Evolutionary conservation across 2,113 vertebrate species (phyloP), one percentile per base, ranked within the genome.

Genomic region (Arizona elegans): DNA sequence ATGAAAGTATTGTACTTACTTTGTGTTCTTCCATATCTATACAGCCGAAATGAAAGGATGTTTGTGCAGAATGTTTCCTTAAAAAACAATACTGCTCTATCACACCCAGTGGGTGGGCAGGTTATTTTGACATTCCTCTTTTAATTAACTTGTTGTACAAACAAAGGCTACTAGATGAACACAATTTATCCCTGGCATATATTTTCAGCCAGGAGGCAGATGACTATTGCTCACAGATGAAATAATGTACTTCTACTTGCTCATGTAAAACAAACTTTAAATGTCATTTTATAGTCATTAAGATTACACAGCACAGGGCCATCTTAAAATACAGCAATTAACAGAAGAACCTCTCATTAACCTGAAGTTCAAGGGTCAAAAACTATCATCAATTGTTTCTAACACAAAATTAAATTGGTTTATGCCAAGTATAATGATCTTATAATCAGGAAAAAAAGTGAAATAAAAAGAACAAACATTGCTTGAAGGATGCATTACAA

Each of bases 251-350:
- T 95, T 97, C 94, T 96, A 96, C 95, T 97, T 97, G 95, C 92
- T 96, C 95, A 95, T 96, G 96, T 97, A 98, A 97, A 98, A 97
- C 96, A 97, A 98, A 98, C 95, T 97, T 98, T 97, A 97, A 97
- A 97, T 97, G 95, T 95, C 94, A 96, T 96, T 97, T 97, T 97
- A 96, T 87, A 96, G 94, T 24, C 11, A 96, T 97, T 96, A 97
- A 96, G 93, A 97, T 97, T 97, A 94, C 94, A 96, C 56, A 96
- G 93, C 56, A 91, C 87, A 96, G 21, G 89, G 85, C 43, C 90
- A 90, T 96, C 93, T 97, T 96, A 96, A 96, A 91, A 96, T 92
- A 96, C 33, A 96, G 90, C 93, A 97, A 93, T 97, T 97, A 97
- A 93, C 88, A 93, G 87, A 96, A 91, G 58, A 98, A 95, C 95